Conservation (phyloP, 2,797 vertebrate genomes). For the Gymnopithys bicolor region DNA sequence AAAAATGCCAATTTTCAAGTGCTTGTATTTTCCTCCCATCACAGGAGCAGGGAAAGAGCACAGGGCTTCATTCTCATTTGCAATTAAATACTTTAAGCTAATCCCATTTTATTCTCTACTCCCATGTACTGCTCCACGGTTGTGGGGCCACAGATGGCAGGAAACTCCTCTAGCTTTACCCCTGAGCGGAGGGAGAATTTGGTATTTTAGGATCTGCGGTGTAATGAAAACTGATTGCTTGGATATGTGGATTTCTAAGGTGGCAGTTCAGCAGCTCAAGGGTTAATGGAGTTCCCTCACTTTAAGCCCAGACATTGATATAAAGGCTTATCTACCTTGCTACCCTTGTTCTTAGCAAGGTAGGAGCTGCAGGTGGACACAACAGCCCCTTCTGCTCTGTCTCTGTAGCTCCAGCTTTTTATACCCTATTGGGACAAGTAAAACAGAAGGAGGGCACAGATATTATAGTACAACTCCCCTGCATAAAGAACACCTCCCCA, state of each 20-base stretch:
- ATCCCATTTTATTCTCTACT: neutral
- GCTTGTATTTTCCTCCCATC: neutral
- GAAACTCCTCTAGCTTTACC: neutral
- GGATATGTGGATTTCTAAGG: accelerated
- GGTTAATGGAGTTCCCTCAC: neutral
- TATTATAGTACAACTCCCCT: neutral
- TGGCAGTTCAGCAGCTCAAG: neutral
- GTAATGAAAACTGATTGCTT: neutral
- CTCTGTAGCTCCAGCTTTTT: neutral
- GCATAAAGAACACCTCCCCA: neutral
- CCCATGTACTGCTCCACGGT: neutral
- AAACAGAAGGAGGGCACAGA: neutral
- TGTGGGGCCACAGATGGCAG: neutral
- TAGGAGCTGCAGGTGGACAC: neutral
- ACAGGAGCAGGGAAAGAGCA: neutral
- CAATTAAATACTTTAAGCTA: neutral
- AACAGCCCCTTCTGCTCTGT: neutral
- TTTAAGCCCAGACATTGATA: neutral
- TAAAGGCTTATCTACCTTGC: neutral
- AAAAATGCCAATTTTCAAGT: neutral
- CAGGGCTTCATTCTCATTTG: neutral
- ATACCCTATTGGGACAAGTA: neutral
- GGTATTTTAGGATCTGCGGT: neutral
- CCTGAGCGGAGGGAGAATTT: neutral
- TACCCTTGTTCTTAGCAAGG: neutral